phyloP scores from a whole-genome alignment of 1,140 invertebrate species.

The Meloidogyne exigua region DNA sequence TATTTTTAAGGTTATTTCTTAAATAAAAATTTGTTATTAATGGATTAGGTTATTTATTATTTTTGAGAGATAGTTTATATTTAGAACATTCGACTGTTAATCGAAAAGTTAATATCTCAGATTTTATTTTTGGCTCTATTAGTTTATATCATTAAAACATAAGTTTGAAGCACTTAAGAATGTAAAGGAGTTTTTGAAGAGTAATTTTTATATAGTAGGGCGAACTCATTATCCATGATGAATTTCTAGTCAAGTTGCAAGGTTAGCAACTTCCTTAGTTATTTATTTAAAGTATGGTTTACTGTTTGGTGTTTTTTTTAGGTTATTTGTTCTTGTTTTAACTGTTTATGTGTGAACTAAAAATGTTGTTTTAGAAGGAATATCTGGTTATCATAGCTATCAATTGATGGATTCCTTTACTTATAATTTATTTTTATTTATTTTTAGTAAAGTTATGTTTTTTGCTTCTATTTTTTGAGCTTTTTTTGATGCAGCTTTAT shows the following conservation, averaged over 20 bases:
- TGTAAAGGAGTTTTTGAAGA: slow-evolving; percentile 26
- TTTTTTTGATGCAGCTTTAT: slow-evolving; percentile 71
- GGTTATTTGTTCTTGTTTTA: slow-evolving; percentile 42
- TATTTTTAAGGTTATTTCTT: slow-evolving; percentile 21
- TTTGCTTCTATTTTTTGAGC: slow-evolving; percentile 65
- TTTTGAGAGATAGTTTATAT: slow-evolving; percentile 19
- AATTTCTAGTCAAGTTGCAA: slow-evolving; percentile 36
- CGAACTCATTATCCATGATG: slow-evolving; percentile 35
- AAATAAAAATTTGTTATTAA: slow-evolving; percentile 16
- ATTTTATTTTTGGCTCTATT: too few species aligned
- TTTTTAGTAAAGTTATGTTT: slow-evolving; percentile 51
- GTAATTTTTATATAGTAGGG: slow-evolving; percentile 44
- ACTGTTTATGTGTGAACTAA: slow-evolving; percentile 35
- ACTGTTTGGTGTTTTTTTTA: slow-evolving; percentile 37
- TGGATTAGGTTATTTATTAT: slow-evolving; percentile 15
- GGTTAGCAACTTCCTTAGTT: slow-evolving; percentile 41
- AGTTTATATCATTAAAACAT: too few species aligned
- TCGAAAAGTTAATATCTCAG: slow-evolving; percentile 14
- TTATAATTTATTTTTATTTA: slow-evolving; percentile 45
- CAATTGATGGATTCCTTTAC: slow-evolving; percentile 46
- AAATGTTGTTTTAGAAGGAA: slow-evolving; percentile 42
- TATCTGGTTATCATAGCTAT: slow-evolving; percentile 45
- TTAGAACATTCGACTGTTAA: slow-evolving; percentile 6
- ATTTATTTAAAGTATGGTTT: slow-evolving; percentile 45
- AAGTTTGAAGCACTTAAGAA: too few species aligned